Percentiles rank a stretch among this genome's conserved stretches.
These are phyloP conservation scores for Himalopsyche phryganea DNA, from an alignment of 1,140 invertebrate species.

Conservation along the genomic window DNA sequence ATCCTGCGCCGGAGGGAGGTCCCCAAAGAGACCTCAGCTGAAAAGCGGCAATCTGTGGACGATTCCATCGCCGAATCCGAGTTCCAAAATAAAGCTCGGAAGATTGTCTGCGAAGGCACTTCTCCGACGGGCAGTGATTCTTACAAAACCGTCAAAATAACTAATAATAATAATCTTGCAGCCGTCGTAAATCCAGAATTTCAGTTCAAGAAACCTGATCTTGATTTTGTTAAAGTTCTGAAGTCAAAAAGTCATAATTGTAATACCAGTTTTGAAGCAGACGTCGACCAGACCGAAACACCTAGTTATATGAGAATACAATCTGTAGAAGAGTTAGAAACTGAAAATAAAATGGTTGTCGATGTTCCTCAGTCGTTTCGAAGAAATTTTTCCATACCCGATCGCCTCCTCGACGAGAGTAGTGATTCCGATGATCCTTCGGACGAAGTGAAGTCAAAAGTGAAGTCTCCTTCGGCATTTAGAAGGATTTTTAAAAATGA, in stretches of 20 bases:
- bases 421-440: constrained; percentile 29
- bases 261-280: constrained; percentile 10
- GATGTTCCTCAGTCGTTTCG: constrained; percentile 38
- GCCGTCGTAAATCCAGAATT: not conserved
- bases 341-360: constrained; percentile 36
- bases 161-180: not conserved
- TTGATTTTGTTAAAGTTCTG: constrained; percentile 24
- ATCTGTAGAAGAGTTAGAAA: constrained; percentile 47
- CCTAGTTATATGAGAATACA: constrained; percentile 48
- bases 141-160: constrained; percentile 16
- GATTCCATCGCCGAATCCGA: constrained; percentile 15
- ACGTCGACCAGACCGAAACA: constrained; percentile 14
- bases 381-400: constrained; percentile 43
- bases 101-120: constrained; percentile 30
- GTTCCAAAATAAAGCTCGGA: constrained; percentile 36
- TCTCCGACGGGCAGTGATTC: constrained; percentile 11
- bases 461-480: constrained; percentile 15
- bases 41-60: constrained; percentile 30
- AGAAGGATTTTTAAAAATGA: constrained; percentile 30
- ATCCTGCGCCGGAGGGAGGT: constrained; percentile 35
- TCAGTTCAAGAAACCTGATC: constrained; percentile 24
- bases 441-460: constrained; percentile 22
- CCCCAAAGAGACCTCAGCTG: constrained; percentile 21
- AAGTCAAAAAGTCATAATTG: constrained; percentile 31
- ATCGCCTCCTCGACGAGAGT: constrained; percentile 31